These are phyloP conservation scores for Lasioglossum albipes DNA, from an alignment of 1,140 invertebrate genomes.

Conservation along the genomic window DNA sequence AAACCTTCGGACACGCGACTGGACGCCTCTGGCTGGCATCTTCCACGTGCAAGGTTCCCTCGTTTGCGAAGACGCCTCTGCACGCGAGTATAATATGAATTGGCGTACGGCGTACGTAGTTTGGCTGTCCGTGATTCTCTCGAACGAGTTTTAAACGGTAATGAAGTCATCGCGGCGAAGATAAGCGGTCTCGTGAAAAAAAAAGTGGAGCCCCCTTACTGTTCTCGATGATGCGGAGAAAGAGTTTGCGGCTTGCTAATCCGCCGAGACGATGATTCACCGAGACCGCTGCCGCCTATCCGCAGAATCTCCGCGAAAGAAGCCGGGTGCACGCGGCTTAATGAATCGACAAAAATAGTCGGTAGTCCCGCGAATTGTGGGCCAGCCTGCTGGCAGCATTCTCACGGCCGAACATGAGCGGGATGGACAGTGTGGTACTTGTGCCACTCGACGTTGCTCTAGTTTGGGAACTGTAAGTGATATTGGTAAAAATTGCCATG, in stretches of 20 bases:
- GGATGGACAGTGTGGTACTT: no score
- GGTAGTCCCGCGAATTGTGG: slow-evolving; percentile 30
- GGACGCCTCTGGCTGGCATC: no score
- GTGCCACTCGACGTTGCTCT: no score
- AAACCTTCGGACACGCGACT: no score
- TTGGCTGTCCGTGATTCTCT: not conserved
- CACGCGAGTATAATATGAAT: no score
- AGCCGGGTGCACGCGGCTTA: slow-evolving; percentile 1
- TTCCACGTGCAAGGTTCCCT: no score
- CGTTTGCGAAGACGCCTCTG: no score
- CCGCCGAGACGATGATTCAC: slow-evolving; percentile 58
- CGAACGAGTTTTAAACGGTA: slow-evolving; percentile 22
- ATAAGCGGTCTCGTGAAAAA: slow-evolving; percentile 55
- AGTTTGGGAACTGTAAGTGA: no score
- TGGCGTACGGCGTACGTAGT: no score
- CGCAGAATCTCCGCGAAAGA: slow-evolving; percentile 13
- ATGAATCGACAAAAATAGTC: slow-evolving; percentile 30
- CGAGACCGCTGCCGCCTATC: slow-evolving; percentile 19
- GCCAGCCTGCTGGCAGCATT: not conserved
- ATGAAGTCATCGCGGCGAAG: slow-evolving; percentile 40
- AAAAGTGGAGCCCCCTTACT: slow-evolving; percentile 17
- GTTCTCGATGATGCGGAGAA: slow-evolving; percentile 18
- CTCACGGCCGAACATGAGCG: not conserved
- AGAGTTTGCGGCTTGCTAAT: slow-evolving; percentile 47
- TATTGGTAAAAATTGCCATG: no score